Percentiles rank a stretch among this genome's conserved stretches.
These are phyloP conservation scores for Drosophila subpulchrella DNA, from an alignment of 1,140 invertebrate species.

Conservation along the genomic window DNA sequence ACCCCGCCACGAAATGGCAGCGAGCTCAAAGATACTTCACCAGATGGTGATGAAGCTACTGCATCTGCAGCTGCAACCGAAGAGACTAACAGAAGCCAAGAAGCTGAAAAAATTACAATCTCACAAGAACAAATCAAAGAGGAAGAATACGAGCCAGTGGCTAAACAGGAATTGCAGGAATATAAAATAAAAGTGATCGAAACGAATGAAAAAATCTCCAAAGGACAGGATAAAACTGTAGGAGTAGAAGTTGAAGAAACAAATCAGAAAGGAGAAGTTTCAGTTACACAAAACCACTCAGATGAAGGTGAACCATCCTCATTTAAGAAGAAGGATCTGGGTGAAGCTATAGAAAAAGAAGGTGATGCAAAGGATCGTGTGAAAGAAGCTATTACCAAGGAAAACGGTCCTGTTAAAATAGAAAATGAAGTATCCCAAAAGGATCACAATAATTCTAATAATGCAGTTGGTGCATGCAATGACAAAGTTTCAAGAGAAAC, in stretches of 20 bases:
- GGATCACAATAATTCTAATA: neutral
- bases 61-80: conserved; percentile 15
- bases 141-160: neutral
- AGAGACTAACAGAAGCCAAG: conserved; percentile 2
- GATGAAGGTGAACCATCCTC: conserved; percentile 1
- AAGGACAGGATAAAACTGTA: neutral
- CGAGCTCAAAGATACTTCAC: conserved; percentile 7
- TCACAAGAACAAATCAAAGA: conserved; percentile 41
- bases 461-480: neutral
- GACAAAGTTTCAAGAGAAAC: neutral
- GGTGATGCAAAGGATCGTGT: neutral
- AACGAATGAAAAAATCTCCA: conserved; percentile 2
- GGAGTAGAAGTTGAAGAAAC: neutral
- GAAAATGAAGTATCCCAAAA: neutral
- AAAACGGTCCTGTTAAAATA: neutral
- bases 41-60: neutral
- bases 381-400: neutral
- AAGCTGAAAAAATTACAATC: conserved; percentile 34
- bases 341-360: neutral
- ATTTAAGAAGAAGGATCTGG: neutral
- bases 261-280: neutral
- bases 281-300: neutral
- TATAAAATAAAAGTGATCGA: conserved; percentile 29
- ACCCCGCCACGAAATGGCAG: conserved; percentile 10
- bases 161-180: neutral